These are phyloP conservation scores for Lasioglossum pauxillum DNA, from an alignment of 2,888 invertebrate genomes.

Conservation along the genomic window DNA sequence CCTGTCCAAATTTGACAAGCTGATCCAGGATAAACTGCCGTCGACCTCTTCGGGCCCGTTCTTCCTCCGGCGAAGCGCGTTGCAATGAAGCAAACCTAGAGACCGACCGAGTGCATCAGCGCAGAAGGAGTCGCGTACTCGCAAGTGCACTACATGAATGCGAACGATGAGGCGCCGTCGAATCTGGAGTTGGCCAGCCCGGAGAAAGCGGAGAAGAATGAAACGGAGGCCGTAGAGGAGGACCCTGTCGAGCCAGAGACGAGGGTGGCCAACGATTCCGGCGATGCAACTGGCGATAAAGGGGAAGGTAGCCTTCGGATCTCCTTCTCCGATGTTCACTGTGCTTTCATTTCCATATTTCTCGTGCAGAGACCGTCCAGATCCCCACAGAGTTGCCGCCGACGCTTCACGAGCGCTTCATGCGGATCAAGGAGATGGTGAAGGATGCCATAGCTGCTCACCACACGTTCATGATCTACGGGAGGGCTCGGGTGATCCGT, in stretches of 20 bases:
- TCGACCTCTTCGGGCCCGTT: conserved; percentile 34
- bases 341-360: background rate
- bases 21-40: conserved; percentile 64
- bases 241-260: conserved; percentile 12
- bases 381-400: conserved; percentile 62
- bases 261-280: conserved; percentile 22
- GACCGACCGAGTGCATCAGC: conserved; percentile 30
- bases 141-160: conserved; percentile 73
- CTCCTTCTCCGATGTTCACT: no score
- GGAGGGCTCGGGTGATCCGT: conserved; percentile 79
- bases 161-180: conserved; percentile 69
- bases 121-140: conserved; percentile 31
- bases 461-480: conserved; percentile 82
- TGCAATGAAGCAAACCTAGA: conserved; percentile 68
- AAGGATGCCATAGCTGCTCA: conserved; percentile 78
- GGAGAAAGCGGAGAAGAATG: conserved; percentile 62
- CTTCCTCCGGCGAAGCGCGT: conserved; percentile 26
- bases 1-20: conserved; percentile 24
- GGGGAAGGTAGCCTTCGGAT: conserved; percentile 48
- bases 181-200: conserved; percentile 53
- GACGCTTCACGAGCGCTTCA: conserved; percentile 78
- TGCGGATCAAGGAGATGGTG: conserved; percentile 78
- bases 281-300: conserved; percentile 18
- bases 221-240: conserved; percentile 49
- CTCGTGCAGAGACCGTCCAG: conserved; percentile 24